phyloP scores from a whole-genome alignment of 2,797 vertebrate genomes.

The Siniperca undulata region DNA sequence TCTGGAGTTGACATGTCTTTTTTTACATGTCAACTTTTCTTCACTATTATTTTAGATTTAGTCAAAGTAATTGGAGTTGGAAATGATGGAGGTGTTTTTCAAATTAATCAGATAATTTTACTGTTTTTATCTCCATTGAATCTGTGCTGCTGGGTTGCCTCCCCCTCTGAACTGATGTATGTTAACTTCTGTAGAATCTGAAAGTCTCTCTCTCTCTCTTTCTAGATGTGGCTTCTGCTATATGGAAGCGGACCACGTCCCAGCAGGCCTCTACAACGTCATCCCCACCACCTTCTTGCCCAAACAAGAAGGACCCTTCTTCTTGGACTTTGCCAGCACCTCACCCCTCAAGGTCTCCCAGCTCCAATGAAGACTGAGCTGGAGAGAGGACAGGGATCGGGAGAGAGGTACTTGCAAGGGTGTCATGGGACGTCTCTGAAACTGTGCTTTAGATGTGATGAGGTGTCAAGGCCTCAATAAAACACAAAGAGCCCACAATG shows the following conservation, averaged over 20 bases:
- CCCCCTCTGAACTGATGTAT: too few species aligned
- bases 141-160: too few species aligned
- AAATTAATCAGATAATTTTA: too few species aligned
- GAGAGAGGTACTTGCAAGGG: slow-evolving; percentile 7
- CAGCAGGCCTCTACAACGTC: slow-evolving; percentile 95
- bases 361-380: slow-evolving; percentile 88
- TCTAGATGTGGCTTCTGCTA: slow-evolving; percentile 97
- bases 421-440: slow-evolving; percentile 10
- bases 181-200: too few species aligned
- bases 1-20: too few species aligned
- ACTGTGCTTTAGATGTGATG: slow-evolving; percentile 23
- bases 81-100: too few species aligned
- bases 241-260: slow-evolving; percentile 90
- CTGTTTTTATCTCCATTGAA: too few species aligned
- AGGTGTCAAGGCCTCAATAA: background rate
- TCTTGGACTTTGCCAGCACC: slow-evolving; percentile 93
- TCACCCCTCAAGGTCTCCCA: slow-evolving; percentile 90
- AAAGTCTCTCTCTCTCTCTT: background rate
- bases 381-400: background rate
- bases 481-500: slow-evolving; percentile 24
- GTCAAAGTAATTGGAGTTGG: too few species aligned
- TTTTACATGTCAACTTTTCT: too few species aligned
- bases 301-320: slow-evolving; percentile 98
- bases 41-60: too few species aligned
- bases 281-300: slow-evolving; percentile 96